Evolutionary conservation across 1,140 invertebrate genomes (phyloP).

Genomic region (Gonatopus flavifemur): DNA sequence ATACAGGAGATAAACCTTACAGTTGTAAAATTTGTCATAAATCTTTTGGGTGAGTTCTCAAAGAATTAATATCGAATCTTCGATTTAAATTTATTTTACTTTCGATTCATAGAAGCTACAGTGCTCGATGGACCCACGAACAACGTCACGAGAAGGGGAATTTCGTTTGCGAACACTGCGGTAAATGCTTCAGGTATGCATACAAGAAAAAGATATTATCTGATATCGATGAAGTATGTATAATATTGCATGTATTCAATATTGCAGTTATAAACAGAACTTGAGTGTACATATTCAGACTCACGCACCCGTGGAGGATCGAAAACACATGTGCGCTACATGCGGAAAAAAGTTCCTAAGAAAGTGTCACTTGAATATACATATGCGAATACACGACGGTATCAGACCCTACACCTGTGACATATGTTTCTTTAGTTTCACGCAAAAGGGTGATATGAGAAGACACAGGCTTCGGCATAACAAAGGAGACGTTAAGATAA

Average conservation of each 20-base stretch:
- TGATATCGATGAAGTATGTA: not conserved
- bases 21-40: constrained; percentile 61
- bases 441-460: constrained; percentile 46
- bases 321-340: constrained; percentile 39
- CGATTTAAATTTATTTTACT: no score
- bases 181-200: constrained; percentile 37
- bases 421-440: constrained; percentile 44
- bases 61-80: no score
- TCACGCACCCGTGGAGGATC: constrained; percentile 33
- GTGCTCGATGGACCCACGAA: constrained; percentile 31
- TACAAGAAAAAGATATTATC: not conserved
- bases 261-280: constrained; percentile 37
- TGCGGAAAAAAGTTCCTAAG: constrained; percentile 50
- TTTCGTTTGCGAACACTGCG: constrained; percentile 34
- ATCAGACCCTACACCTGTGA: constrained; percentile 67
- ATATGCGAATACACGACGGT: constrained; percentile 67
- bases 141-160: constrained; percentile 33
- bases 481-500: no score
- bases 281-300: constrained; percentile 32
- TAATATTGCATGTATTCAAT: not conserved
- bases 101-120: constrained; percentile 28
- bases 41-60: constrained; percentile 28
- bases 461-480: constrained; percentile 40
- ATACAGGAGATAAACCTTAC: constrained; percentile 60
- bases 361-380: constrained; percentile 42